These are phyloP conservation scores for Conopomorpha cramerella DNA, from an alignment of 1,140 invertebrate species.

Conservation along the genomic window DNA sequence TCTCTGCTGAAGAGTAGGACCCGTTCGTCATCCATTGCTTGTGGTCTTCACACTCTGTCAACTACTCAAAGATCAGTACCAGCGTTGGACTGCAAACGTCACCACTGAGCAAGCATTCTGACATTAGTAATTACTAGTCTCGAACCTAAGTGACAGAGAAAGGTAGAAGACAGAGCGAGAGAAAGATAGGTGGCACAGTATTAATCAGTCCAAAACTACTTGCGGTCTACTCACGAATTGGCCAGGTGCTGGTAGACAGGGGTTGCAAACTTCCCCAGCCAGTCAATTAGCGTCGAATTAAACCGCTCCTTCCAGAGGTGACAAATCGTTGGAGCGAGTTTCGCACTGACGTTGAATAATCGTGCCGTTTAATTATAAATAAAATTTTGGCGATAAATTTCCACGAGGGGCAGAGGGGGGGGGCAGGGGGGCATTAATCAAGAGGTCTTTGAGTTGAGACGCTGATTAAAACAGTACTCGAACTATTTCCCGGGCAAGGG, in stretches of 20 bases:
- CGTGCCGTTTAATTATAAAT: conserved; percentile 54
- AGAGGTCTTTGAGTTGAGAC: conserved; percentile 63
- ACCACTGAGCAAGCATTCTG: too few relatives aligned
- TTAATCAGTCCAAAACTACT: conserved; percentile 20
- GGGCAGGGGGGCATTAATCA: conserved; percentile 58
- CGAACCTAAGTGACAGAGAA: too few relatives aligned
- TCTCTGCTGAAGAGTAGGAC: too few relatives aligned
- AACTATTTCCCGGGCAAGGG: too few relatives aligned
- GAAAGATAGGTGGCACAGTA: too few relatives aligned
- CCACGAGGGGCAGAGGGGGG: too few relatives aligned
- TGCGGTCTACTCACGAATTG: conserved; percentile 30
- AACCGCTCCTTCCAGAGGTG: conserved; percentile 37
- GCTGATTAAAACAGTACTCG: conserved; percentile 62
- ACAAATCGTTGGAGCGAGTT: conserved; percentile 48
- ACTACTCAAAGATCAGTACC: neutral
- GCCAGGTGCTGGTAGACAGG: conserved; percentile 30
- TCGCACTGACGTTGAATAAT: conserved; percentile 51
- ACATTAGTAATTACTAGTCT: too few relatives aligned
- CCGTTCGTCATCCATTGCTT: too few relatives aligned
- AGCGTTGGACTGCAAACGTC: too few relatives aligned
- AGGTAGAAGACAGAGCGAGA: too few relatives aligned
- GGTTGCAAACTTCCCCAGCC: conserved; percentile 36
- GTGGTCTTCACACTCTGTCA: neutral
- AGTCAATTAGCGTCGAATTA: conserved; percentile 52
- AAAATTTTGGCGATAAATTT: conserved; percentile 59